phyloP scores from a whole-genome alignment of 1,140 invertebrate species.

The Lepidostoma basale region DNA sequence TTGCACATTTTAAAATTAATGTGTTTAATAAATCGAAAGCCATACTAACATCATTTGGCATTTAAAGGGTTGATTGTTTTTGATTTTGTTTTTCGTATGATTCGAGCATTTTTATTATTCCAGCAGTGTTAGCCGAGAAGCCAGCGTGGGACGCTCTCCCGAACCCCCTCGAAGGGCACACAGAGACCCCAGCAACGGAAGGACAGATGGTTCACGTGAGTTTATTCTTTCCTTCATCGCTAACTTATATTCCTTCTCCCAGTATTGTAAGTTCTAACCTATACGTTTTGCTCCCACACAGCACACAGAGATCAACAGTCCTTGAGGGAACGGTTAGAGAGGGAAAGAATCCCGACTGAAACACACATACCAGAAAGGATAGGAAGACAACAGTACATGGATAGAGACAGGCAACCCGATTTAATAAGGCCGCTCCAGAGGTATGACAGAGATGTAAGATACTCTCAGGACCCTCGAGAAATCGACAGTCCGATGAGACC shows the following conservation, averaged over 20 bases:
- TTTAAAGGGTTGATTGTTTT: too few species aligned
- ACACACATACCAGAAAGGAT: conserved; percentile 10
- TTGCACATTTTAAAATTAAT: too few species aligned
- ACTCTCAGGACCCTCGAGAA: conserved; percentile 18
- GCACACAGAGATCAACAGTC: conserved; percentile 34
- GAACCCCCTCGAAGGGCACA: conserved; percentile 56
- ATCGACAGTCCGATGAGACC: background rate
- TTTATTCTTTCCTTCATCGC: conserved; percentile 35
- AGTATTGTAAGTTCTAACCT: too few species aligned
- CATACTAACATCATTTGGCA: too few species aligned
- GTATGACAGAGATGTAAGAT: conserved; percentile 7
- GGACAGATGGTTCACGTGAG: conserved; percentile 48
- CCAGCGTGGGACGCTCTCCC: conserved; percentile 57
- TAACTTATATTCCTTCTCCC: too few species aligned
- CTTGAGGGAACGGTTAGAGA: conserved; percentile 35
- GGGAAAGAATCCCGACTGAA: conserved; percentile 39
- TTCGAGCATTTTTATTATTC: too few species aligned
- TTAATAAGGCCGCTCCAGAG: conserved; percentile 28
- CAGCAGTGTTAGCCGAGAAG: conserved; percentile 56
- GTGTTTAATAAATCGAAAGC: too few species aligned
- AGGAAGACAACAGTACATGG: background rate
- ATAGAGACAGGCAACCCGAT: conserved; percentile 33
- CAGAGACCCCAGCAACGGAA: conserved; percentile 46
- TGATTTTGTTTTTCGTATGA: too few species aligned
- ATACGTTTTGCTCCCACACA: too few species aligned